Evolutionary conservation across 2,888 invertebrate genomes (phyloP), one percentile per base, ranked within the genome.

Genomic region (Tetramorium bicarinatum): DNA sequence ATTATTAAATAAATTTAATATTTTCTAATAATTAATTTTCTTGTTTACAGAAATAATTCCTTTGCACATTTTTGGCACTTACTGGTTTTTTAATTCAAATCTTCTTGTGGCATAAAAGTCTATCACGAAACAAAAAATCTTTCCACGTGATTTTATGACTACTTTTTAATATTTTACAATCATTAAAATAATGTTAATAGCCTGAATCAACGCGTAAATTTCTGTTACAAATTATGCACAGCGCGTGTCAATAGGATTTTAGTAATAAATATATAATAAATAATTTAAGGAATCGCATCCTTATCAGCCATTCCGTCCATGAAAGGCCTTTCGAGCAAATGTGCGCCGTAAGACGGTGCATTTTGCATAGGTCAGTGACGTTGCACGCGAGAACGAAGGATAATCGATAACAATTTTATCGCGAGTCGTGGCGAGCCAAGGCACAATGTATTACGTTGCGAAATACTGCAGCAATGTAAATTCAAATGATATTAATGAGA

Each of bases 251-350:
- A 52, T 74, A 34, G 18, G n/a, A 18, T 18, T 75, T 52, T 85
- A 81, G 25, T 61, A 47, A 29, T 85, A 85, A 71, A 77, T 82
- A 82, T 59, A 81, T 75, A 76, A 87, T 81, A 52, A 77, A 11
- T 69, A 77, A 52, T 4, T 83, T 83, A 69, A 83, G 77, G 77
- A 67, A 72, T 77, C 49, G 49, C 74, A 88, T 89, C 93, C 94
- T 91, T 93, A 93, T 94, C 94, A 94, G 92, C 89, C 92, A 93
- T 92, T 94, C 94, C 94, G 94, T 94, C 94, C 94, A 94, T 89
- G 92, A 92, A 92, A 93, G 92, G 93, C 93, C 93, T 94, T 94
- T 84, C 18, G 91, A 93, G 93, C 91, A 91, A 92, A 88, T 66
- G 80, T 62, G 75, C 75, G 84, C 82, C 64, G 44, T 18, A 82